Base-by-base conservation (phyloP, 2,113 vertebrate genomes). In the Paradisaea rubra region DNA sequence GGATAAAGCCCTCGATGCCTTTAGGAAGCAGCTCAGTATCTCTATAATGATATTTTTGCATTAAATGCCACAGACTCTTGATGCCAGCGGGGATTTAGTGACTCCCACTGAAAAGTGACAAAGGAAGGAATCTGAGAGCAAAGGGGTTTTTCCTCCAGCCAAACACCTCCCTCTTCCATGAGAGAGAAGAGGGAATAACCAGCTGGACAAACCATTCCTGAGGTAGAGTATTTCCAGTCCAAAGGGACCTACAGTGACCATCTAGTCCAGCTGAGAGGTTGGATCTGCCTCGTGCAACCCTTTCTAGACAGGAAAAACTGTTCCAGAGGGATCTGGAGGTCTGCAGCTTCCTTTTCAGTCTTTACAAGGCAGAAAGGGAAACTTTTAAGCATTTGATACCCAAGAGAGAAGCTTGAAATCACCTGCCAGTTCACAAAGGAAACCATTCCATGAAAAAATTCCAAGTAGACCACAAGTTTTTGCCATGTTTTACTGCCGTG, bases 101-200 rank as follows among this genome's bases (percentile, higher is more conserved):
- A 1, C n/a, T 82, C 8, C 31, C 31, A 41, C 23, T 52, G 39
- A 77, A 45, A 0, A 65, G 20, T 7, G 54, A 23, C 42, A 45
- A n/a, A 77, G 13, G 12, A 53, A 23, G 6, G 17, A 35, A 20
- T 17, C 35, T 53, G 52, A 18, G 33, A 69, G 28, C 39, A 50
- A 50, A 22, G 4, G 2, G 15, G 13, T 10, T 27, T 1, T 0
- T 2, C 3, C 3, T 3, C 4, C 54, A 72, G 7, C 28, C 57
- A 19, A 23, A 18, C 9, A 8, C 2, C 5, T 93, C 10, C 14
- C 2, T 52, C 69, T 57, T 6, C 50, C 37, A 45, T 4, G 7
- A 21, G 15, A 88, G 10, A 3, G 13, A 35, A 70, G 21, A 47
- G n/a, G 16, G 47, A 65, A 35, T 2, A 25, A 33, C 9, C 15